Base-by-base conservation (phyloP, 2,888 invertebrate genomes). In the Polydrusus cervinus region DNA sequence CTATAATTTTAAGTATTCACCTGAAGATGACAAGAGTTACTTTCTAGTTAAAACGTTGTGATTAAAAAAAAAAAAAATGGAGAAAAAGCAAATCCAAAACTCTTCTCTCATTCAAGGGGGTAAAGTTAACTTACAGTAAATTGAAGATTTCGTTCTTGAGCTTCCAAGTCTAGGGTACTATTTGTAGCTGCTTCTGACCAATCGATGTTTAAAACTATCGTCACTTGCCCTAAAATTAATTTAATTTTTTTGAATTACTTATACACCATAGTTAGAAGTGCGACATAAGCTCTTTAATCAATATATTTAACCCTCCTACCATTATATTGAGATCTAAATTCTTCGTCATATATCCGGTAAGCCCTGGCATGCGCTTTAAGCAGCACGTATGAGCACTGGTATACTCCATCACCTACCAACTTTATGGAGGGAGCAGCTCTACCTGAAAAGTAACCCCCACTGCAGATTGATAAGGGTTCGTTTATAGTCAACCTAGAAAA, bases 301-400 rank as follows among this genome's bases (percentile, higher is more conserved):
- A 9, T 34, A 8, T 34, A 34, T 1, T 34, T 7, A 34, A 10
- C 7, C 8, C 8, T 34, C 51, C 55, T 57, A 57, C 67, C 67
- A n/a, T 43, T 55, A 68, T 68, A 68, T n/a, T 3, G 16, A 0
- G 11, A 79, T 72, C 90, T 88, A 85, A 90, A 93, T 13, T 89
- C 88, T 5, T 89, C 85, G 65, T 92, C 88, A 83, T 93, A 93
- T 20, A 92, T 83, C 72, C 90, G 89, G 85, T 91, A 94, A 0
- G 90, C 89, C 80, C 88, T 90, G 0, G 92, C 92, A 81, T 94
- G 94, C 0, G 93, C 90, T 79, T 91, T 88, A 13, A 94, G 86
- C 51, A 92, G 85, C 64, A 90, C 91, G 81, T 93, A 91, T 66
- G 90, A 90, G 81, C 92, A 92, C 45, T 90, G 82, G 83, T 94